Percentiles rank a stretch among this genome's conserved stretches.
Conservation (phyloP, 2,888 invertebrate genomes). For the Teinopalpus imperialis region DNA sequence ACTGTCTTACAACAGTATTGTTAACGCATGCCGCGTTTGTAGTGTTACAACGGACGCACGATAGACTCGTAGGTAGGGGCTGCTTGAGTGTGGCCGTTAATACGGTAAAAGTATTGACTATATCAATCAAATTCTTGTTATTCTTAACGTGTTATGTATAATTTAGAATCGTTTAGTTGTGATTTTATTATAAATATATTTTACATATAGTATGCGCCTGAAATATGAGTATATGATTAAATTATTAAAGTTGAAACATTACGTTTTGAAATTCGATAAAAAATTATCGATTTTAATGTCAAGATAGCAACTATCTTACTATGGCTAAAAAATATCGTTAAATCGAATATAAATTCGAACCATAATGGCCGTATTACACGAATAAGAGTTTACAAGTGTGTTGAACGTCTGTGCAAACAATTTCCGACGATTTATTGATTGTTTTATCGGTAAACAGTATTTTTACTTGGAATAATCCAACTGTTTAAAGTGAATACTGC, state of each 20-base stretch:
- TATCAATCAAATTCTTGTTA: too few species aligned
- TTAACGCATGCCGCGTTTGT: conserved; percentile 27
- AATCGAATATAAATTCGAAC: not conserved
- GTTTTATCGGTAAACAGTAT: conserved; percentile 46
- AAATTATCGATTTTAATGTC: too few species aligned
- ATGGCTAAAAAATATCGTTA: too few species aligned
- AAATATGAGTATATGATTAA: too few species aligned
- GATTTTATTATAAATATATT: too few species aligned
- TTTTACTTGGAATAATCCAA: conserved; percentile 44
- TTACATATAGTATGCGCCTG: too few species aligned
- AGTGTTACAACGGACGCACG: conserved; percentile 27
- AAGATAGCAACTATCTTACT: too few species aligned
- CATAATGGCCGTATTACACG: not conserved
- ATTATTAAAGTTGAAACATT: too few species aligned
- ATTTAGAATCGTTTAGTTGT: too few species aligned
- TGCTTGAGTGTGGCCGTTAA: conserved; percentile 1
- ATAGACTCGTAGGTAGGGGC: conserved; percentile 8
- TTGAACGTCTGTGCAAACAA: conserved; percentile 54
- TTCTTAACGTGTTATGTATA: too few species aligned
- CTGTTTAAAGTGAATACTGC: conserved; percentile 43
- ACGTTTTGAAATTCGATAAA: too few species aligned
- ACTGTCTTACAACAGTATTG: conserved; percentile 8
- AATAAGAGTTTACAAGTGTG: conserved; percentile 23
- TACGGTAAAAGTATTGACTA: too few species aligned
- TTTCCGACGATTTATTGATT: conserved; percentile 50